A percentile compares a stretch with the other conserved stretches of the same genome.
phyloP scores from a whole-genome alignment of 2,797 vertebrate species.

The Pseudotriccus pelzelni region DNA sequence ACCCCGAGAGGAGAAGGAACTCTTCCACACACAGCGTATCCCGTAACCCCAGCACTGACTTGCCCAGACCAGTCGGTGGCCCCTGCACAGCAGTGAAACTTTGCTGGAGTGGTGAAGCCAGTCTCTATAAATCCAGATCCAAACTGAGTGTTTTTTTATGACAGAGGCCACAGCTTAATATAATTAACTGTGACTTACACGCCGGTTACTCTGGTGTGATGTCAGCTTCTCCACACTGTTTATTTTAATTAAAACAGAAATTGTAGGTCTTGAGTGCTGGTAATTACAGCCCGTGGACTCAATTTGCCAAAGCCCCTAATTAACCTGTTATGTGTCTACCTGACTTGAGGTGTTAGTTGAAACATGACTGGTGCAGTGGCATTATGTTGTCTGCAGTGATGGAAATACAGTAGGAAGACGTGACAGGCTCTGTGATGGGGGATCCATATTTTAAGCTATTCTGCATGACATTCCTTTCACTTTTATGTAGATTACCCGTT shows the following conservation, averaged over 20 bases:
- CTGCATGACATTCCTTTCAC: slow-evolving; percentile 17
- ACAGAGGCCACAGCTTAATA: slow-evolving; percentile 67
- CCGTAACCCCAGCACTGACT: slow-evolving; percentile 15
- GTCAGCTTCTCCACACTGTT: slow-evolving; percentile 81
- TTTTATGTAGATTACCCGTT: slow-evolving; percentile 9
- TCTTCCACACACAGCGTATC: not conserved
- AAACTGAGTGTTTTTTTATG: slow-evolving; percentile 64
- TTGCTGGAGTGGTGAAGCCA: slow-evolving; percentile 40
- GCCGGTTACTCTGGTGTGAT: slow-evolving; percentile 79
- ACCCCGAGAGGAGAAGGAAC: not conserved
- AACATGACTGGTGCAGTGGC: slow-evolving; percentile 75
- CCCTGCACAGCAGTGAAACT: slow-evolving; percentile 68
- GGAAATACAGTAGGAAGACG: slow-evolving; percentile 55
- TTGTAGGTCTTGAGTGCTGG: slow-evolving; percentile 79
- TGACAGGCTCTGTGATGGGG: slow-evolving; percentile 30
- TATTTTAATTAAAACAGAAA: slow-evolving; percentile 86
- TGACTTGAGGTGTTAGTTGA: slow-evolving; percentile 78
- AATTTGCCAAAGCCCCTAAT: slow-evolving; percentile 83
- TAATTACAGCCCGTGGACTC: slow-evolving; percentile 81
- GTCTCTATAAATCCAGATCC: slow-evolving; percentile 45
- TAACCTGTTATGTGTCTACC: slow-evolving; percentile 81
- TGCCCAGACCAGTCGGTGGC: slow-evolving; percentile 40
- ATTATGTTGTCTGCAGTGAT: slow-evolving; percentile 67
- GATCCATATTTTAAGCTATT: slow-evolving; percentile 42
- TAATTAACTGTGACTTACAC: slow-evolving; percentile 80